phyloP scores from a whole-genome alignment of 2,113 vertebrate genomes.

The Menura novaehollandiae region DNA sequence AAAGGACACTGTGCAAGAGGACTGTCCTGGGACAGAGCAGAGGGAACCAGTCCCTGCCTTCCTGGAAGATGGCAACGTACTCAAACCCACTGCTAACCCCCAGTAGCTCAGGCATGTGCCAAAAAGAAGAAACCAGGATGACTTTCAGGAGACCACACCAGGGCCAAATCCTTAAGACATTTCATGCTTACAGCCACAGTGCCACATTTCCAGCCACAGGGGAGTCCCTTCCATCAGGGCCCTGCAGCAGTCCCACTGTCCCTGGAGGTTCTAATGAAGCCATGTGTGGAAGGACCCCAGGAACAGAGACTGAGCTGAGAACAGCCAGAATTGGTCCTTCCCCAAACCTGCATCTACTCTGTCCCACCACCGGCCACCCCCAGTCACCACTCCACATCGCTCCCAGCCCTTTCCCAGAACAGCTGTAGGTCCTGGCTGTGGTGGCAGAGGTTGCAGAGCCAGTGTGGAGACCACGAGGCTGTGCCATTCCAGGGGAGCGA shows the following conservation, averaged over 20 bases:
- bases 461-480: neutral
- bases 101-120: neutral
- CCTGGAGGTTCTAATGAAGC: neutral
- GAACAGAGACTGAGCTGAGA: neutral
- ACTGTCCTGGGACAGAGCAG: neutral
- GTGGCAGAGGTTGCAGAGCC: neutral
- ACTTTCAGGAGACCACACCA: neutral
- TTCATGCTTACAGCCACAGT: neutral
- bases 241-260: neutral
- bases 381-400: neutral
- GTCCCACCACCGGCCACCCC: neutral
- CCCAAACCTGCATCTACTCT: neutral
- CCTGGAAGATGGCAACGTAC: neutral
- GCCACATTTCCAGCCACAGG: neutral
- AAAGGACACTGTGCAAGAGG: neutral
- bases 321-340: neutral
- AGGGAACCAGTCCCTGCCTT: neutral
- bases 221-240: neutral
- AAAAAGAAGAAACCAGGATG: neutral
- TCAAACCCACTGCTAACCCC: neutral
- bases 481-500: rapidly evolving
- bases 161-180: neutral
- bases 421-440: neutral
- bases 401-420: neutral
- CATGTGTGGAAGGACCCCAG: neutral